Conservation (phyloP, 2,113 vertebrate species). For the Cephalopterus ornatus region DNA sequence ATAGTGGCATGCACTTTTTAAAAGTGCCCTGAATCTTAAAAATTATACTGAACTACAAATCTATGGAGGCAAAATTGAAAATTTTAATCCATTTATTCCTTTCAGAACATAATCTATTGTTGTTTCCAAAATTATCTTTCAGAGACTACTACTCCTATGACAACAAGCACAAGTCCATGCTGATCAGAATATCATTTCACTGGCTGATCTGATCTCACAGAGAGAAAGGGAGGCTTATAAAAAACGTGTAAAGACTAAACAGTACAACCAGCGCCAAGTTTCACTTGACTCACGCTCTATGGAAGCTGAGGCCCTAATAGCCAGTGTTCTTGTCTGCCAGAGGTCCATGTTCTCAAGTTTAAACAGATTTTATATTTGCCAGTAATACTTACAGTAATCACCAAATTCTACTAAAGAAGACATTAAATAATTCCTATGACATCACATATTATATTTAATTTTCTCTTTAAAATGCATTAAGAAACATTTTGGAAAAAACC, state of each 20-base stretch:
- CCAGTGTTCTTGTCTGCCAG: not conserved
- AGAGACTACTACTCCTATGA: not conserved
- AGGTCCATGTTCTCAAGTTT: slow-evolving; percentile 3
- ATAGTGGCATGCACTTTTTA: not conserved
- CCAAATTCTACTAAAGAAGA: not conserved
- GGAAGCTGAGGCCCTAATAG: slow-evolving; percentile 20
- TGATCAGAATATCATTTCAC: not conserved
- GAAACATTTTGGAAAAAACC: not conserved
- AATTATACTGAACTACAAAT: not conserved
- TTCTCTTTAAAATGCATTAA: not conserved
- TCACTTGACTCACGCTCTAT: slow-evolving; percentile 31
- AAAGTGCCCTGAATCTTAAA: not conserved
- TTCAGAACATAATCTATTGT: not conserved
- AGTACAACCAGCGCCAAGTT: slow-evolving; percentile 26
- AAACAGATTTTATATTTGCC: slow-evolving; percentile 37
- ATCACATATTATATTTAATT: not conserved
- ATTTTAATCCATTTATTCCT: not conserved
- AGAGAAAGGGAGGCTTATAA: slow-evolving; percentile 21
- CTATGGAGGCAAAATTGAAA: not conserved
- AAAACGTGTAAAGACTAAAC: slow-evolving; percentile 41
- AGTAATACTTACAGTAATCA: not conserved
- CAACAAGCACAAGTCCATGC: not conserved
- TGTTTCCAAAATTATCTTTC: slow-evolving; percentile 22
- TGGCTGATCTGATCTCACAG: slow-evolving; percentile 12
- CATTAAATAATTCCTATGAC: not conserved